Conservation (phyloP, 2,888 invertebrate genomes). For the Poecilus cupreus region DNA sequence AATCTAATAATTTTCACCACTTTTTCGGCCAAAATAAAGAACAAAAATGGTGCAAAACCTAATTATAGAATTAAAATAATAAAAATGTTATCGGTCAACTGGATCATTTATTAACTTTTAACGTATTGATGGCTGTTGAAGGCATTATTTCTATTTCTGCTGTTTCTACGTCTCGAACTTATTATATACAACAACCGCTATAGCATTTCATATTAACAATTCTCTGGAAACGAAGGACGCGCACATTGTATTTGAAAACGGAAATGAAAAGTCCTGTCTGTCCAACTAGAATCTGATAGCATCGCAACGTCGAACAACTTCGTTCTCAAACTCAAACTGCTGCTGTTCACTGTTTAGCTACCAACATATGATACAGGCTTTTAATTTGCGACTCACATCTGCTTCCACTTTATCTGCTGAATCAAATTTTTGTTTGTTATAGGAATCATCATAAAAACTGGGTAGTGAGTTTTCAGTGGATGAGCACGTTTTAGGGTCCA, state of each 20-base stretch:
- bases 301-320: constrained; percentile 17
- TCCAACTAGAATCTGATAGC: constrained; percentile 50
- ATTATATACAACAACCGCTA: background rate
- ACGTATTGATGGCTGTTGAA: too few relatives aligned
- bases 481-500: too few relatives aligned
- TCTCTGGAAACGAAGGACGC: constrained; percentile 35
- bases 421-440: too few relatives aligned
- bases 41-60: too few relatives aligned
- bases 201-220: constrained; percentile 45
- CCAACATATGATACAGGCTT: background rate
- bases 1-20: too few relatives aligned
- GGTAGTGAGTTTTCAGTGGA: too few relatives aligned
- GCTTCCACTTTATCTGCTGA: too few relatives aligned
- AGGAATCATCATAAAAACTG: too few relatives aligned
- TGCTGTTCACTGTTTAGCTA: background rate
- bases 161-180: constrained; percentile 17
- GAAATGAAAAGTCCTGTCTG: constrained; percentile 55
- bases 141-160: constrained; percentile 13
- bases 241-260: constrained; percentile 53
- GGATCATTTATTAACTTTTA: too few relatives aligned
- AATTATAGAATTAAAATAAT: too few relatives aligned
- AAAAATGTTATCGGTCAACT: too few relatives aligned
- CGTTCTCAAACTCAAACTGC: background rate
- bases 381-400: background rate
- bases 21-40: too few relatives aligned